A percentile compares a stretch with the other conserved stretches of the same genome.
phyloP scores from a whole-genome alignment of 2,113 vertebrate genomes.

The Ptilorrhoa leucosticta region DNA sequence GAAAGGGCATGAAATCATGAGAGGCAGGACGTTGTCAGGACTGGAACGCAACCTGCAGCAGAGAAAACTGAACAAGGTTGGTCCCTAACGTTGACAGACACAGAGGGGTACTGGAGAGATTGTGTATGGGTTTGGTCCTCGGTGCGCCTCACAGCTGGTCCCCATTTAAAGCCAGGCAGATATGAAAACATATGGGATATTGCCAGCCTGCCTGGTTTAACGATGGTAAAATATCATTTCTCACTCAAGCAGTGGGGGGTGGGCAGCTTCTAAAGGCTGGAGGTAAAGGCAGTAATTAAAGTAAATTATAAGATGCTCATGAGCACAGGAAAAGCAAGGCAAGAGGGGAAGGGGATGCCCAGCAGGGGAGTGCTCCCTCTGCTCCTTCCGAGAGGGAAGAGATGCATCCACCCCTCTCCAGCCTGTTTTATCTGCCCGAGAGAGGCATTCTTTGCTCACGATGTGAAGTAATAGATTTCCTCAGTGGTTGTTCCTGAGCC shows the following conservation, averaged over 20 bases:
- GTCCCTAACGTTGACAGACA: not conserved
- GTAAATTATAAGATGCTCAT: not conserved
- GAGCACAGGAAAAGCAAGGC: not conserved
- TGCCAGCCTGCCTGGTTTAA: not conserved
- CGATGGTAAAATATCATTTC: not conserved
- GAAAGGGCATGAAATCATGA: not conserved
- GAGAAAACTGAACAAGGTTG: not conserved
- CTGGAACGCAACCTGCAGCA: not conserved
- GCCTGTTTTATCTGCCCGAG: not conserved
- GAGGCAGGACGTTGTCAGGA: accelerated
- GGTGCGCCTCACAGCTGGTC: not conserved
- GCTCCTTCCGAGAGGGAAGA: not conserved
- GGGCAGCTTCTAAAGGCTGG: not conserved
- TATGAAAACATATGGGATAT: not conserved
- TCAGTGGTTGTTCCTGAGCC: not conserved
- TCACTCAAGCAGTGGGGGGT: not conserved
- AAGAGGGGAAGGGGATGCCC: not conserved
- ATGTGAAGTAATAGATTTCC: not conserved
- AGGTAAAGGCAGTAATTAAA: not conserved
- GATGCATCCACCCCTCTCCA: not conserved
- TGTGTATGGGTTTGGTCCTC: not conserved
- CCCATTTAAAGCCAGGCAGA: not conserved
- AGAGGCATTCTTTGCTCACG: not conserved
- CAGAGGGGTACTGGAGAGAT: not conserved
- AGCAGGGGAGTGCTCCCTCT: not conserved